Conservation (phyloP, 2,113 vertebrate genomes). For the Neogale vison region DNA sequence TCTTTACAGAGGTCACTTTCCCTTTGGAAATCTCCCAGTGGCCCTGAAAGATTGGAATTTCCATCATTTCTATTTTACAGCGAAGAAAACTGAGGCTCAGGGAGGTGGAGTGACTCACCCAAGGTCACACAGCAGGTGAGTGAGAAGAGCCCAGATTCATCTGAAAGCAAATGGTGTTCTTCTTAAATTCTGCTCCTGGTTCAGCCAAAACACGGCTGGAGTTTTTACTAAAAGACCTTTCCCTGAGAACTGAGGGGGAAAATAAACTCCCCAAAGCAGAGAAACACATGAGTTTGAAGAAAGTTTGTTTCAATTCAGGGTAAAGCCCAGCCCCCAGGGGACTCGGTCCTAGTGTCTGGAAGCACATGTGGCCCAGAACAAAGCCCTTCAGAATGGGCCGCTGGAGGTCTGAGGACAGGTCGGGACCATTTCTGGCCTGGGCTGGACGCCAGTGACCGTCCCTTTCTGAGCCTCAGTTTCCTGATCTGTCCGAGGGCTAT, state of each 20-base stretch:
- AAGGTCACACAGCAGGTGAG: neutral
- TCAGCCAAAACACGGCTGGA: neutral
- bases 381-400: neutral
- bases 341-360: fast-evolving
- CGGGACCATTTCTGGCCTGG: neutral
- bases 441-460: neutral
- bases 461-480: neutral
- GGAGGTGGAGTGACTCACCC: neutral
- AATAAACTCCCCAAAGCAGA: neutral
- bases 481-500: neutral
- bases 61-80: neutral
- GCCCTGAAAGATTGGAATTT: neutral
- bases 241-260: neutral
- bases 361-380: neutral
- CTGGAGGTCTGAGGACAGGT: neutral
- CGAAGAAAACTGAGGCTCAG: neutral
- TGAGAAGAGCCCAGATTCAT: neutral
- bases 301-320: neutral
- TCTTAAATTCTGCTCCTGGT: neutral
- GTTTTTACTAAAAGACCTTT: neutral
- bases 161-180: neutral
- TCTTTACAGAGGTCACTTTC: neutral
- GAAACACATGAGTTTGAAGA: neutral
- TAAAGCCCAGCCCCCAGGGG: neutral
- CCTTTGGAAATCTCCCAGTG: neutral